Base-by-base conservation (phyloP, 37 sponge, comb jelly and placozoan species). In the Chondrilla cf. caribensis region DNA sequence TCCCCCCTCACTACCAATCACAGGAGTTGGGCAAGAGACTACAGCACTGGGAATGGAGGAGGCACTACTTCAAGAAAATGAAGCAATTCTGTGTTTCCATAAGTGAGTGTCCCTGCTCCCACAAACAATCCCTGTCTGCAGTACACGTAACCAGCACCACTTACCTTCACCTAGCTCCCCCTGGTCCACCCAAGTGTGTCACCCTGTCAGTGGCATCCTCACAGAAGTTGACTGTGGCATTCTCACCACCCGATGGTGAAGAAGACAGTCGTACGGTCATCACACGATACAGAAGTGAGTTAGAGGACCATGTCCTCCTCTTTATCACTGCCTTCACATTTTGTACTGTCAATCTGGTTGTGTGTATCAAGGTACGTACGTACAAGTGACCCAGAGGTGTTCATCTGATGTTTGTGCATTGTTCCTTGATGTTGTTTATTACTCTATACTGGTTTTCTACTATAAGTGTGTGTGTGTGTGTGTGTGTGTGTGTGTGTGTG, bases 201-300 rank as follows among this genome's bases (percentile, higher is more conserved):
- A 2, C n/a, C 0, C 83, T 92, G 22, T 75, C 73, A 55, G 87
- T 89, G 40, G 64, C 82, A 0, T 92, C 93, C 2, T 78, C 76
- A 17, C 54, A 78, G 0, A 77, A 89, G 7, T 79, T 92, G 35
- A 89, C 82, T 43, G 85, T 92, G n/a, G 28, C 68, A 22, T 93
- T 87, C 80, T 64, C 64, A 29, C 79, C 73, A 25, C 88, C 93
- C 0, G 44, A 37, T 2, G 25, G 76, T 24, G 80, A 86, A 21
- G 58, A 70, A 0, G 66, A 22, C 58, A 89, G 86, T 60, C 81
- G 85, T 36, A 79, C 90, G 19, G 38, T 75, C 24, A 77, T 89
- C 64, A 89, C 93, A 17, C 72, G 90, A 82, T 93, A 93, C 79
- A 89, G 86, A 58, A 87, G 93, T 93, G 55, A 81, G 83, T 44